Conservation (phyloP, 1,140 invertebrate genomes). For the Bombus pascuorum region DNA sequence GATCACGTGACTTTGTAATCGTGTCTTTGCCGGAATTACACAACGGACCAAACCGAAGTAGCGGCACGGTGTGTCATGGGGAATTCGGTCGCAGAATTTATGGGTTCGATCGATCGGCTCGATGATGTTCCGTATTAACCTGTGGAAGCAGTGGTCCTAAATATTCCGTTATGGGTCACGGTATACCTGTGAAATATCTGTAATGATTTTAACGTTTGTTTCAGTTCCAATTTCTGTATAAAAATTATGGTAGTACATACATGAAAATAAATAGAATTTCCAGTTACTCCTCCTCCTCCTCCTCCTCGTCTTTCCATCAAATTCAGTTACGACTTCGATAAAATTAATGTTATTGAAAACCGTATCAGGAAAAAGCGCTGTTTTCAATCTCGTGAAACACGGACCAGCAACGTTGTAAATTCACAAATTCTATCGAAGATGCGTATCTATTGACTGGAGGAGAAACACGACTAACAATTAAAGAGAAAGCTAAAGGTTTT, state of each 20-base stretch:
- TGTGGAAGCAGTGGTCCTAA: neutral
- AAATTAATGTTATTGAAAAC: no score
- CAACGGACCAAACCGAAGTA: neutral
- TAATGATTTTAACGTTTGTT: neutral
- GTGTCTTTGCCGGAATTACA: neutral
- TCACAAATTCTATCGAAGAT: no score
- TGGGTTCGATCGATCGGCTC: conserved; percentile 21
- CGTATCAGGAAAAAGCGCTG: no score
- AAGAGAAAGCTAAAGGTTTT: no score
- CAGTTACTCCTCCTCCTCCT: no score
- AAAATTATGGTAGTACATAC: neutral
- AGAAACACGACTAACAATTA: no score
- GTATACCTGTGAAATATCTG: neutral
- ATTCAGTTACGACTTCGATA: no score
- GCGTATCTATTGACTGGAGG: no score
- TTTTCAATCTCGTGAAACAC: no score
- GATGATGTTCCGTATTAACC: neutral
- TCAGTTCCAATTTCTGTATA: neutral
- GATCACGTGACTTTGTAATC: neutral
- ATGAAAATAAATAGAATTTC: no score
- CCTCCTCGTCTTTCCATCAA: no score
- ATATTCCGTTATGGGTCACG: conserved; percentile 24
- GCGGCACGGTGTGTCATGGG: neutral
- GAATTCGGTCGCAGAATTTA: conserved; percentile 24
- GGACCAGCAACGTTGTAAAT: no score